Conservation (phyloP, 2,113 vertebrate genomes). For the Hippocampus mohnikei region DNA sequence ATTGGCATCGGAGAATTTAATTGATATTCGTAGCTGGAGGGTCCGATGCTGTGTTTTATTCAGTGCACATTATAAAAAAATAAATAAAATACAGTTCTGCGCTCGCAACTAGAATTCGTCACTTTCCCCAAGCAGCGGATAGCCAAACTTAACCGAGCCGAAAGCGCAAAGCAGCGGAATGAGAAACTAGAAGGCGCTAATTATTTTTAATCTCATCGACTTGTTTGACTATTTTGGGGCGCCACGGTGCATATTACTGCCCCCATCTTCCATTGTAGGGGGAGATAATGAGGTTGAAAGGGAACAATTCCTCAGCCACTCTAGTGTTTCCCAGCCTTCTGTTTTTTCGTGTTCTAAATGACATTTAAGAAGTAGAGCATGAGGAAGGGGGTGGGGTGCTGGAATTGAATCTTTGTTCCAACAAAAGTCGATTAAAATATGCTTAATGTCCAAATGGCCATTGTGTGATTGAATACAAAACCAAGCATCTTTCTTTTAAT, state of each 20-base stretch:
- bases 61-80: conserved; percentile 17
- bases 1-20: conserved; percentile 89
- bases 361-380: conserved; percentile 44
- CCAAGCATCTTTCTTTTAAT: background rate
- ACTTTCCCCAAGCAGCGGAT: conserved; percentile 43
- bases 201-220: conserved; percentile 74
- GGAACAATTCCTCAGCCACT: conserved; percentile 73
- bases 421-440: conserved; percentile 42
- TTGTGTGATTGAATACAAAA: conserved; percentile 12
- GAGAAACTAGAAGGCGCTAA: conserved; percentile 64
- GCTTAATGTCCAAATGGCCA: conserved; percentile 3
- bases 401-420: conserved; percentile 19
- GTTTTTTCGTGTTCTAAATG: conserved; percentile 68
- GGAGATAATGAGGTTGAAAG: conserved; percentile 73
- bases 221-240: conserved; percentile 67
- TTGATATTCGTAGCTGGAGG: conserved; percentile 75
- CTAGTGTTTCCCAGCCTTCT: conserved; percentile 76
- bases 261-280: conserved; percentile 64
- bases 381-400: background rate
- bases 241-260: conserved; percentile 70
- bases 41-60: conserved; percentile 24
- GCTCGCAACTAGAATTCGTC: conserved; percentile 35
- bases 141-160: conserved; percentile 56
- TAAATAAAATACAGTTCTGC: conserved; percentile 13
- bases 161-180: conserved; percentile 55